A percentile compares a stretch with the other conserved stretches of the same genome.
Conservation (phyloP, 2,888 invertebrate species). For the Barypeithes pellucidus region DNA sequence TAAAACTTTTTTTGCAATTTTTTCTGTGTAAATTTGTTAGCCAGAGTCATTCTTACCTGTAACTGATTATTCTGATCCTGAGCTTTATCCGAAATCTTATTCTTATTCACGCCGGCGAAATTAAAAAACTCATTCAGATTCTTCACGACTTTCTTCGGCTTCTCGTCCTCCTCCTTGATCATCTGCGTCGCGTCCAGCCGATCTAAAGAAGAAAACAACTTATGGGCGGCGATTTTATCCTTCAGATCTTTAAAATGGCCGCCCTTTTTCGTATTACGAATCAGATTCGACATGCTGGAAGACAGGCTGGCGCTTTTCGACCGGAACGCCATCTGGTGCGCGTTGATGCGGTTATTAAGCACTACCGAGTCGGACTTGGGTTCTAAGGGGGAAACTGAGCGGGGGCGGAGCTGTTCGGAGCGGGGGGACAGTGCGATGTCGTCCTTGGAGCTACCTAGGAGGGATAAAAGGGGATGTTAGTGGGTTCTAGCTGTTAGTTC, state of each 20-base stretch:
- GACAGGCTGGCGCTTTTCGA: slow-evolving; percentile 62
- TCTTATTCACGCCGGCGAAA: slow-evolving; percentile 81
- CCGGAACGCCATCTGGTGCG: slow-evolving; percentile 57
- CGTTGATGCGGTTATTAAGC: slow-evolving; percentile 64
- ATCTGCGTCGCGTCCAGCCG: slow-evolving; percentile 71
- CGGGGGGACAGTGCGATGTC: slow-evolving; percentile 37
- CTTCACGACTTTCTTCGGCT: slow-evolving; percentile 76
- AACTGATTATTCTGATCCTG: slow-evolving; percentile 41
- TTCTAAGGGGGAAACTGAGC: slow-evolving; percentile 69
- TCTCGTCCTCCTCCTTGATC: slow-evolving; percentile 68
- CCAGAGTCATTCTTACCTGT: slow-evolving; percentile 36
- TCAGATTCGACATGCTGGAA: slow-evolving; percentile 69
- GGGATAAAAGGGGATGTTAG: slow-evolving; percentile 9
- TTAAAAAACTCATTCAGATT: slow-evolving; percentile 90
- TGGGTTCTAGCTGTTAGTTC: slow-evolving; percentile 7
- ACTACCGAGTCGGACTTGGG: slow-evolving; percentile 68
- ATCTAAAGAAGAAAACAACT: slow-evolving; percentile 75
- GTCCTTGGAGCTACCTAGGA: slow-evolving; percentile 42
- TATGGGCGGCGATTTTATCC: slow-evolving; percentile 72
- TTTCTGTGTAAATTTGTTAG: too few relatives aligned
- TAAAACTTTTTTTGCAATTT: too few relatives aligned
- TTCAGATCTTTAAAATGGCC: slow-evolving; percentile 75
- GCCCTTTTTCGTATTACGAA: slow-evolving; percentile 67
- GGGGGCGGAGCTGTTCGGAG: slow-evolving; percentile 62
- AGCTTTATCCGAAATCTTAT: slow-evolving; percentile 70